These are phyloP conservation scores for Mormyrops attenuatus DNA, from an alignment of 2,797 vertebrate genomes.

Conservation along the genomic window DNA sequence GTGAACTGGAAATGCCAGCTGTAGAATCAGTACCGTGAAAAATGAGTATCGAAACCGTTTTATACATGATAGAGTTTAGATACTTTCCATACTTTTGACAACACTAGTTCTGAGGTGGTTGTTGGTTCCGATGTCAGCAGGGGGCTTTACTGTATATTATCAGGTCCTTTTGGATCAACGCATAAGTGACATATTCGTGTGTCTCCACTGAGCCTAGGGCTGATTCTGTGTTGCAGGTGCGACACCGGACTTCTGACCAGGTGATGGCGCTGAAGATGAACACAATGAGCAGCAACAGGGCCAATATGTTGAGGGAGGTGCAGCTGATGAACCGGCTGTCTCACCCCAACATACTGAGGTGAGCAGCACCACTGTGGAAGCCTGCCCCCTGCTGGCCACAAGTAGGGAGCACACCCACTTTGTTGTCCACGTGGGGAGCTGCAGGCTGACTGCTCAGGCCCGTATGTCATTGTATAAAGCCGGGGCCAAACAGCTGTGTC, in stretches of 20 bases:
- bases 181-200: background rate
- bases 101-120: background rate
- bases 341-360: conserved; percentile 87
- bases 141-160: background rate
- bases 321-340: conserved; percentile 96
- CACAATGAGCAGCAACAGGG: conserved; percentile 89
- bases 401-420: background rate
- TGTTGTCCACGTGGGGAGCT: background rate
- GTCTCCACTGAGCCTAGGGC: background rate
- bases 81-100: background rate
- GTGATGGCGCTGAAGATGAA: conserved; percentile 99
- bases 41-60: background rate
- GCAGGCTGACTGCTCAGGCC: background rate
- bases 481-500: background rate
- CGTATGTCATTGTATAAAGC: background rate
- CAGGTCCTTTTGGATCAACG: background rate
- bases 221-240: conserved; percentile 63
- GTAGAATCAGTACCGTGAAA: background rate
- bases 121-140: background rate
- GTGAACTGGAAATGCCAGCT: background rate
- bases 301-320: conserved; percentile 94
- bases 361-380: conserved; percentile 15
- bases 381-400: background rate
- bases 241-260: conserved; percentile 84
- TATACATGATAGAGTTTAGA: background rate